Evolutionary conservation across 23 tunicate species (phyloP).

Genomic region (Halocynthia roretzi): DNA sequence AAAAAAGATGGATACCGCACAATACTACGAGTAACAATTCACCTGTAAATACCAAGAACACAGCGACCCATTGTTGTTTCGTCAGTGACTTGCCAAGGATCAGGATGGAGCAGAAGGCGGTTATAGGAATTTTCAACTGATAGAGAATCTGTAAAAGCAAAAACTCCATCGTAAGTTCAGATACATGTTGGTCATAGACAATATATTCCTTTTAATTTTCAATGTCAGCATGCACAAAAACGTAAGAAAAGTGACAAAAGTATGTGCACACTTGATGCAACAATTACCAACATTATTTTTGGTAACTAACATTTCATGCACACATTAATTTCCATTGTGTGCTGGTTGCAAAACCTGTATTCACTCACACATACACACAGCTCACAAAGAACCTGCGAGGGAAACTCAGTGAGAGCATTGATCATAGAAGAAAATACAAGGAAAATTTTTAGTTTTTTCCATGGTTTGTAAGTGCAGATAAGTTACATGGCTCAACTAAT

Average conservation of each 20-base stretch:
- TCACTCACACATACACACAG: not conserved
- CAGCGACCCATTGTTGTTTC: slow-evolving; percentile 39
- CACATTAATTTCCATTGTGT: too few relatives aligned
- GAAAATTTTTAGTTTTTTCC: not conserved
- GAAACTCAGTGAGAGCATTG: too few relatives aligned
- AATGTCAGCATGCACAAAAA: too few relatives aligned
- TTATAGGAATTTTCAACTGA: slow-evolving; percentile 51
- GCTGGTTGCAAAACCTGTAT: not conserved
- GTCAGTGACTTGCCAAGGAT: slow-evolving; percentile 29
- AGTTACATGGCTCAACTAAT: too few relatives aligned
- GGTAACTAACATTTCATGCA: too few relatives aligned
- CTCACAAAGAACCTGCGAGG: not conserved
- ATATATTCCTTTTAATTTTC: too few relatives aligned
- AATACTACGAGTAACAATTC: not conserved
- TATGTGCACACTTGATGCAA: too few relatives aligned
- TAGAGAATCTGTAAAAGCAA: slow-evolving; percentile 25
- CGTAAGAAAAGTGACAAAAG: too few relatives aligned
- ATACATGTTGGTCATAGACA: too few relatives aligned
- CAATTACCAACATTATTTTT: too few relatives aligned
- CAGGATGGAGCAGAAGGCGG: slow-evolving; percentile 45
- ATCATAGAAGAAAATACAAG: too few relatives aligned
- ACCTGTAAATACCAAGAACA: slow-evolving; percentile 49
- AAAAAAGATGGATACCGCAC: too few relatives aligned
- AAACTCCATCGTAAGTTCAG: not conserved
- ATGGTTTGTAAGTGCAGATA: not conserved